Base-by-base conservation (phyloP, 2,113 vertebrate genomes). In the Vulpes ferrilata region DNA sequence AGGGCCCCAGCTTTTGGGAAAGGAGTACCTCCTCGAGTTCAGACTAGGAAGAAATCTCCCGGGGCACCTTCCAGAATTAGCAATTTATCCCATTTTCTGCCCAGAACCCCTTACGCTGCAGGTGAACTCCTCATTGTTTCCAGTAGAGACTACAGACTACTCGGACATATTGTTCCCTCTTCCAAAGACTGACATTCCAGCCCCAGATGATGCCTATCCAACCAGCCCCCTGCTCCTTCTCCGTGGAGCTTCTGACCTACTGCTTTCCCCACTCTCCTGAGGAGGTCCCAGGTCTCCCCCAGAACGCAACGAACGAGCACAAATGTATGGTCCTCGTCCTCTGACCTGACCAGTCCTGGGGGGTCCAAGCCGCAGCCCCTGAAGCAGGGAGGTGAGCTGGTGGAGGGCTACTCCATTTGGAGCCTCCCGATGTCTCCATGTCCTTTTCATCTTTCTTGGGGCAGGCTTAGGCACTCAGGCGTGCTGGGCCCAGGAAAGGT, bases 391-490 rank as follows among this genome's bases (percentile, higher is more conserved):
- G 1, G 97, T 74, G 88, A 98, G 97, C 59, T 96, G 98, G 76
- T 22, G 27, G 81, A 98, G 81, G 85, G 93, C 90, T 7, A 96
- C 96, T 64, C 97, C 97, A 9, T 86, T 78, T 0, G 90, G 60
- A 88, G 95, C 88, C 35, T 98, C 98, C 78, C 97, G 94, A 9
- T 98, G 97, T 32, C 96, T 97, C 98, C 98, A 98, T 1, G 98
- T 98, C 82, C 98, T 97, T 87, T 98, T 98, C 98, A 98, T 98
- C 88, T 43, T 93, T 80, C 83, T 74, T 25, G 88, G 78, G 57
- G 83, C 93, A 43, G 43, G 5, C 43, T 43, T 6, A 43, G 43
- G 43, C 43, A 43, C 43, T 43, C 43, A 43, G 43, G 10, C 11
- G 25, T 62, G 73, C 97, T 35, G 69, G 89, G 95, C 11, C 11